Evolutionary conservation across 2,113 vertebrate genomes (phyloP), one percentile per base, ranked within the genome.

Genomic region (Scytalopus superciliaris): DNA sequence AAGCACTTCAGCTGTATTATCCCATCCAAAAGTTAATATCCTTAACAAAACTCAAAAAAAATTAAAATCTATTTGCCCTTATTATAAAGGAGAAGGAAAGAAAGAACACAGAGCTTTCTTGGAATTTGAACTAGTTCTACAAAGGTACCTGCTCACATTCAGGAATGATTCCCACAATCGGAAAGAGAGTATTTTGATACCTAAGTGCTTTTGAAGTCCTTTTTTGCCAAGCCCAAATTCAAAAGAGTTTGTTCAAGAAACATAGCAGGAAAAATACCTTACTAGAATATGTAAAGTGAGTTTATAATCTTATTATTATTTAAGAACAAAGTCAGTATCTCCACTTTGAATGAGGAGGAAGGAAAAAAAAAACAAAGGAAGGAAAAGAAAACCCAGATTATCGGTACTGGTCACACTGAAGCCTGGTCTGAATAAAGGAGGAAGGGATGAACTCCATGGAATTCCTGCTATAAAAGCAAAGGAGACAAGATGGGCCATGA

Each of bases 1-100:
- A 69, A 78, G 30, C 76, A 88, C 86, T 93, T 39, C 42, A 93
- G 75, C 47, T 87, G 77, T 53, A 94, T 91, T 93, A 95, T 82
- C 55, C 64, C 60, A 80, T 63, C 35, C 69, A 78, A 79, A 69
- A 96, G 44, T 72, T 39, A 66, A 80, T 76, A 62, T 17, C 53
- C 69, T 91, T 82, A 78, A 73, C 31, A 92, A 80, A 55, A 45
- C 72, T 75, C 4, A 25, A 35, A n/a, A 72, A 75, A 50, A 21
- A 7, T 4, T 47, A 22, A 72, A 55, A 76, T 42, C n/a, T 45
- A 50, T 78, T 92, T 89, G 31, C 12, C 19, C 19, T 49, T 42
- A 68, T 67, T 79, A 63, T 57, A 70, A 67, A 89, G 12, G 30
- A 28, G 59, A 66, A 77, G 12, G 3, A 76, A 73, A 33, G 30